Percentiles rank a stretch among this genome's conserved stretches.
phyloP scores from a whole-genome alignment of 2,113 vertebrate species.

The Abramis brama region DNA sequence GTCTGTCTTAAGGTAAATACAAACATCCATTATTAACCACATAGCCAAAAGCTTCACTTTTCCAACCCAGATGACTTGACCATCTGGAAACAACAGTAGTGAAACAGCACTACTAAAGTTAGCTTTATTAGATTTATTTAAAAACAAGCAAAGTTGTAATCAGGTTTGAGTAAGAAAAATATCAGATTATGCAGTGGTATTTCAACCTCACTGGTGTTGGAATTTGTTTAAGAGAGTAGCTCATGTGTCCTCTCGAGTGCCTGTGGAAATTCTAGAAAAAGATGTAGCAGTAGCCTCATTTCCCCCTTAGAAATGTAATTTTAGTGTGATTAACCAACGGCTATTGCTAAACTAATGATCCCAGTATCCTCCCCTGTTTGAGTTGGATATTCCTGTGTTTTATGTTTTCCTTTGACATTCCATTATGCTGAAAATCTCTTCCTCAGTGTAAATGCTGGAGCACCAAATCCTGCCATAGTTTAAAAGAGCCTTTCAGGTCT shows the following conservation, averaged over 20 bases:
- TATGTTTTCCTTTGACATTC: conserved; percentile 44
- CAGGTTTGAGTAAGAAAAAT: conserved; percentile 6
- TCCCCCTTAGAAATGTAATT: conserved; percentile 9
- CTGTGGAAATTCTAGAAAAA: conserved; percentile 12
- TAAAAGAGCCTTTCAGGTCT: conserved; percentile 37
- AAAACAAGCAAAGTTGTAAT: not conserved
- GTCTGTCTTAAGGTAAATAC: not conserved
- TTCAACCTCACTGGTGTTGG: conserved; percentile 16
- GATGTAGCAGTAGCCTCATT: conserved; percentile 22
- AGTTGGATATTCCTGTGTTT: conserved; percentile 35
- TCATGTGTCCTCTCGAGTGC: conserved; percentile 17
- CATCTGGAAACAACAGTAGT: conserved; percentile 22
- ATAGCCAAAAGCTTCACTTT: not conserved
- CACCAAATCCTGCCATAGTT: conserved; percentile 40
- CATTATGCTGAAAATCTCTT: conserved; percentile 41
- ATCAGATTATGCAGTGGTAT: conserved; percentile 16
- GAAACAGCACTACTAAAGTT: too few species aligned
- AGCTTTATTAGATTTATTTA: conserved; percentile 14
- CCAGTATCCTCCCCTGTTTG: conserved; percentile 32
- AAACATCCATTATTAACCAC: not conserved
- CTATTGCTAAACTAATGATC: conserved; percentile 34
- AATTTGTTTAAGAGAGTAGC: not conserved
- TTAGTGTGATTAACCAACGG: conserved; percentile 38
- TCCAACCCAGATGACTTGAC: not conserved
- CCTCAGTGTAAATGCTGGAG: not conserved